A percentile compares a stretch with the other conserved stretches of the same genome.
Evolutionary conservation across 2,797 vertebrate species (phyloP).

Genomic region (Simalia tracyae): DNA sequence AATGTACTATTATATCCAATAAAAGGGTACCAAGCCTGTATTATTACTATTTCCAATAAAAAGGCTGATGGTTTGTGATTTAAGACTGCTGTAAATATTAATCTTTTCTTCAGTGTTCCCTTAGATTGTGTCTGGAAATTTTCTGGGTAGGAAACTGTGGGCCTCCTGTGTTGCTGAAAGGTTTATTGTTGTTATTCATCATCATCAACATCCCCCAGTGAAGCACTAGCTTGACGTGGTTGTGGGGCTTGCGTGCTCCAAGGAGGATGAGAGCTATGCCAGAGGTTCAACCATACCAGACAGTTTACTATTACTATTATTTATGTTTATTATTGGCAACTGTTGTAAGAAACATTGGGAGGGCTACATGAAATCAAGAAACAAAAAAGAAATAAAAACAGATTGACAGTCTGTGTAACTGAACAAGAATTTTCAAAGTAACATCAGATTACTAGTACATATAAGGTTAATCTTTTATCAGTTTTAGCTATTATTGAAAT

Average conservation of each 20-base stretch:
- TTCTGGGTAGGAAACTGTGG: not conserved
- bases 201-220: too few species aligned
- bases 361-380: not conserved
- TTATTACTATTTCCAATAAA: not conserved
- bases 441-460: not conserved
- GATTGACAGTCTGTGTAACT: not conserved
- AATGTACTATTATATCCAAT: not conserved
- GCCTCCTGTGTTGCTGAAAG: too few species aligned
- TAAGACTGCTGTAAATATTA: not conserved
- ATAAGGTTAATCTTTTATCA: not conserved
- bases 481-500: not conserved
- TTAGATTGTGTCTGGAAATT: not conserved
- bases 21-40: not conserved
- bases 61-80: not conserved
- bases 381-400: not conserved
- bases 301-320: not conserved
- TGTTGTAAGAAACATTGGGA: not conserved
- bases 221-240: too few species aligned
- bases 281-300: not conserved
- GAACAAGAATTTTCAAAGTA: not conserved
- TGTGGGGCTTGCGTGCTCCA: too few species aligned
- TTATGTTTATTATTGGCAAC: not conserved
- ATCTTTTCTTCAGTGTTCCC: not conserved
- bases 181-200: not conserved
- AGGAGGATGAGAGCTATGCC: not conserved